Percentiles rank a stretch among this genome's conserved stretches.
phyloP scores from a whole-genome alignment of 2,797 vertebrate species.

The Anguilla marmorata region DNA sequence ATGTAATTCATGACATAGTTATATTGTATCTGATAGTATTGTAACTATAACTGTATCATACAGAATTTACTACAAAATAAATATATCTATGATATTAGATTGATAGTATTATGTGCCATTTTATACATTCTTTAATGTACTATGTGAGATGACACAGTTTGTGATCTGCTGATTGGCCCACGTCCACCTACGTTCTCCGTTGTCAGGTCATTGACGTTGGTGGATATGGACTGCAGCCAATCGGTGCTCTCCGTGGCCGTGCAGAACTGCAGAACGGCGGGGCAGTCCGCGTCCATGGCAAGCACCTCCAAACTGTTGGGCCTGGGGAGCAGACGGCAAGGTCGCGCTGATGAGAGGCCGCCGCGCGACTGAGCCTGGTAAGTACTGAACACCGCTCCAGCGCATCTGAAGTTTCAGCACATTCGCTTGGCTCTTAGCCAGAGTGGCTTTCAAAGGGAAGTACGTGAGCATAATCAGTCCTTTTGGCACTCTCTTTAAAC shows the following conservation, averaged over 20 bases:
- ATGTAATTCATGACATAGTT: not conserved
- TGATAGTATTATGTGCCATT: too few relatives aligned
- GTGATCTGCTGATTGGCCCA: not conserved
- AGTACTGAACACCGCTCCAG: not conserved
- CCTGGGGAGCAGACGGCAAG: conserved; percentile 63
- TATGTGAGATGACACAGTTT: too few relatives aligned
- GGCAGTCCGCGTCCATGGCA: conserved; percentile 80
- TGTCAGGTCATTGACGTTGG: conserved; percentile 85
- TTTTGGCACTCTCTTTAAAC: not conserved
- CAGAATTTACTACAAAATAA: too few relatives aligned
- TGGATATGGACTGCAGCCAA: conserved; percentile 90
- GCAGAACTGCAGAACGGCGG: conserved; percentile 87
- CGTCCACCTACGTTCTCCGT: conserved; percentile 82
- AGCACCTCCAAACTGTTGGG: conserved; percentile 88
- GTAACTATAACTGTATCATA: too few relatives aligned
- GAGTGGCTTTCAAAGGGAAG: not conserved
- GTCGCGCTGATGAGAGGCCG: not conserved
- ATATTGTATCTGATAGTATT: not conserved
- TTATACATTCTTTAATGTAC: too few relatives aligned
- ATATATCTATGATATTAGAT: too few relatives aligned
- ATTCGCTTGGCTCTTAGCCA: not conserved
- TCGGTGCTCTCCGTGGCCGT: conserved; percentile 86
- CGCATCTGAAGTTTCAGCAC: not conserved
- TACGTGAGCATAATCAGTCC: not conserved
- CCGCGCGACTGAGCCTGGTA: not conserved